phyloP scores from a whole-genome alignment of 2,797 vertebrate species.

The Phyllotis vaccarum region DNA sequence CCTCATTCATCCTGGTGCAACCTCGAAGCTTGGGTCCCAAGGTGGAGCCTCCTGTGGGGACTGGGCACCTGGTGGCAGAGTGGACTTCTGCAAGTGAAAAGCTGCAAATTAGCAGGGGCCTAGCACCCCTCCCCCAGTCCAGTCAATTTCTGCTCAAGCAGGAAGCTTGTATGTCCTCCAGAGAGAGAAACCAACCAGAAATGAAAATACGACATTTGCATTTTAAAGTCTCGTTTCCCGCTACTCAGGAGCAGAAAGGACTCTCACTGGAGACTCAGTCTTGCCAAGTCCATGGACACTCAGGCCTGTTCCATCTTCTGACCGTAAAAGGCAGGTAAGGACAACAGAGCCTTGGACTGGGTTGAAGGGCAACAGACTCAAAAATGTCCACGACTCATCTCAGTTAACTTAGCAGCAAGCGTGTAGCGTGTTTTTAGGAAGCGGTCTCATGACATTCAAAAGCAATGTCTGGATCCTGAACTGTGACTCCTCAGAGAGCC shows the following conservation, averaged over 20 bases:
- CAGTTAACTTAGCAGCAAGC: not conserved
- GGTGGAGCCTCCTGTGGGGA: slow-evolving; percentile 70
- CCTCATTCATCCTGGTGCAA: slow-evolving; percentile 83
- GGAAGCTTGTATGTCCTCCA: not conserved
- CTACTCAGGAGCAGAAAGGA: not conserved
- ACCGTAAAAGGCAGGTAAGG: not conserved
- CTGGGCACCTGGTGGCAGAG: slow-evolving; percentile 86
- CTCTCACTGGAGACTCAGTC: not conserved
- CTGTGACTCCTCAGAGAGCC: not conserved
- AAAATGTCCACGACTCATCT: not conserved
- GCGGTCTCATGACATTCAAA: not conserved
- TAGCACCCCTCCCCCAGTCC: not conserved
- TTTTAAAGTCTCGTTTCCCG: slow-evolving; percentile 71
- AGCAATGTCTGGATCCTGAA: not conserved
- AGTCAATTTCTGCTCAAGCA: slow-evolving; percentile 9
- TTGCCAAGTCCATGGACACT: not conserved
- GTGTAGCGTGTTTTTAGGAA: not conserved
- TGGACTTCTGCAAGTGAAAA: slow-evolving; percentile 71
- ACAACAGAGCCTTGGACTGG: no score
- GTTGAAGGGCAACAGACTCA: not conserved
- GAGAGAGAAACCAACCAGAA: slow-evolving; percentile 2
- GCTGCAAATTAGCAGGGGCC: not conserved
- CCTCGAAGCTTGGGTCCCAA: slow-evolving; percentile 71
- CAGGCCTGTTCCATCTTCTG: not conserved
- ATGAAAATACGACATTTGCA: slow-evolving; percentile 77